Conservation (phyloP, 1,140 invertebrate species). For the Tetraneura akinire region DNA sequence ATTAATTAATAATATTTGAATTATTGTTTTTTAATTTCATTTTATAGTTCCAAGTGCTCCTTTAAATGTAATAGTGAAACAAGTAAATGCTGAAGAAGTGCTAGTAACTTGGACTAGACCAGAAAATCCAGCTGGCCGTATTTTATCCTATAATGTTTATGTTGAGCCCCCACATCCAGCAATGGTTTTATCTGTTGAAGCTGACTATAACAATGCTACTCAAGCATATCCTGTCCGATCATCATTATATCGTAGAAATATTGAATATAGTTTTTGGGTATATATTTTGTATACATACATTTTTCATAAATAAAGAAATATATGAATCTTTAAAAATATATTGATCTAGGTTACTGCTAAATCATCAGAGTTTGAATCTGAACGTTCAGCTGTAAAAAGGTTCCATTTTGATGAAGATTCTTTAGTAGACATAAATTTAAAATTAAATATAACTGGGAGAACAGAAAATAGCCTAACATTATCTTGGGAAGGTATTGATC, state of each 20-base stretch:
- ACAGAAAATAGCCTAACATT: constrained; percentile 64
- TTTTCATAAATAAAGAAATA: background rate
- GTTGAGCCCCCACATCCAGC: constrained; percentile 65
- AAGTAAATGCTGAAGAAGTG: constrained; percentile 67
- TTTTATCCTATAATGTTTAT: constrained; percentile 68
- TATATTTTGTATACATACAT: constrained; percentile 53
- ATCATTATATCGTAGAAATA: constrained; percentile 56
- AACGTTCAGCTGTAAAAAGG: constrained; percentile 57
- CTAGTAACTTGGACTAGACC: constrained; percentile 71
- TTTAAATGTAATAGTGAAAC: constrained; percentile 66
- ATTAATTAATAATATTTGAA: constrained; percentile 25
- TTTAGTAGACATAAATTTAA: constrained; percentile 65
- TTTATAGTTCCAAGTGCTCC: constrained; percentile 67
- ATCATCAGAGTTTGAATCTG: constrained; percentile 66
- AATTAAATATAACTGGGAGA: constrained; percentile 61
- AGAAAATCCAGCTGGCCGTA: constrained; percentile 64
- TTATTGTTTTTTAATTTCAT: constrained; percentile 17
- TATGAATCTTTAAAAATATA: constrained; percentile 49
- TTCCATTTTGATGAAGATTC: constrained; percentile 66
- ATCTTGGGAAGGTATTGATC: constrained; percentile 64
- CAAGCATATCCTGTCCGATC: constrained; percentile 61
- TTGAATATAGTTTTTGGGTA: constrained; percentile 76
- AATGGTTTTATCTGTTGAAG: constrained; percentile 56
- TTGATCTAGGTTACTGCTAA: constrained; percentile 67
- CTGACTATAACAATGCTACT: constrained; percentile 59